A percentile compares a stretch with the other conserved stretches of the same genome.
phyloP scores from a whole-genome alignment of 2,888 invertebrate genomes.

The Rutpela maculata region DNA sequence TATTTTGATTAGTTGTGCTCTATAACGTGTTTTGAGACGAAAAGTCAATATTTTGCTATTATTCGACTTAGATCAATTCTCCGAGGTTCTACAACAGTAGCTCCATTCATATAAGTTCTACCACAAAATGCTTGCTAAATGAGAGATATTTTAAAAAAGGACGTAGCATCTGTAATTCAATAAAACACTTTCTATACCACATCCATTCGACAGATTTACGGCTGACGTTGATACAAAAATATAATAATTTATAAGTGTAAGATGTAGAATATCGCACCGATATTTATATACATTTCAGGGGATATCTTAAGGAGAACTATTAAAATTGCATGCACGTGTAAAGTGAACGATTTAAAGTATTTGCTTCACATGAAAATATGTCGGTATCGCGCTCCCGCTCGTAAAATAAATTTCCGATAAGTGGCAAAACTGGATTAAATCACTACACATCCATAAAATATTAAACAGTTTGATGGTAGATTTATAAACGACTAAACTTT shows the following conservation, averaged over 20 bases:
- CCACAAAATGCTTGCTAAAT: background rate
- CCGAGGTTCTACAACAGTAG: too few species aligned
- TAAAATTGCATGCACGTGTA: background rate
- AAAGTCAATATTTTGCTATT: too few species aligned
- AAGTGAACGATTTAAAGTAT: background rate
- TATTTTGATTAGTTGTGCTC: too few species aligned
- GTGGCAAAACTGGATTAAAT: background rate
- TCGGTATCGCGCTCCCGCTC: background rate
- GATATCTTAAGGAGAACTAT: background rate
- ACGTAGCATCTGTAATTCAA: background rate
- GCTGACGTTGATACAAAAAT: background rate
- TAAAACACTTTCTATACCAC: background rate
- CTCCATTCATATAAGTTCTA: too few species aligned
- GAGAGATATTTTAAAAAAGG: background rate
- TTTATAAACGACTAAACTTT: background rate
- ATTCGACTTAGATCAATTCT: too few species aligned
- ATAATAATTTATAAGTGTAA: background rate
- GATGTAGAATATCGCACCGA: background rate
- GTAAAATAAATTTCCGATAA: background rate
- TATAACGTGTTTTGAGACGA: too few species aligned
- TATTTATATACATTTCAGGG: background rate
- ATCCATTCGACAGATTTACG: background rate
- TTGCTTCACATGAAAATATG: conserved; percentile 2
- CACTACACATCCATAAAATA: conserved; percentile 1
- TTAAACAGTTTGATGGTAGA: background rate